Base-by-base conservation (phyloP, 2,797 vertebrate species). In the Adrianichthys oophorus region DNA sequence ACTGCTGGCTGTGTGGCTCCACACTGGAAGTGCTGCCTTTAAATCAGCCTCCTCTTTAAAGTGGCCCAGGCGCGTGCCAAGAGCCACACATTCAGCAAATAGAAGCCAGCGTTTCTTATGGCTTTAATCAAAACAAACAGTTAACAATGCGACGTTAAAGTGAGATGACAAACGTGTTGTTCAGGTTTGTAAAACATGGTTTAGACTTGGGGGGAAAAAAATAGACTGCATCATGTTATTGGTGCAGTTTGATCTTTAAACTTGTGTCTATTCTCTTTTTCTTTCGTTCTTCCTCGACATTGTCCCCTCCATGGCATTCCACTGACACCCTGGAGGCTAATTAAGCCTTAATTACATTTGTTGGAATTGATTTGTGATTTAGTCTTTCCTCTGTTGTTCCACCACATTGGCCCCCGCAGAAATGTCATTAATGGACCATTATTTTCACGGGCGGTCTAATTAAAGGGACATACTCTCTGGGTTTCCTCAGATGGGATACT, bases 341-440 rank as follows among this genome's bases (percentile, higher is more conserved):
- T 93, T 93, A 92, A 90, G 86, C 85, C 87, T 93, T 92, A 93
- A 93, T 92, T 93, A 93, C 90, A 92, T 93, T 92, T 93, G 90
- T 90, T 92, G 90, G 91, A 91, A 93, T 93, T 93, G 90, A 93
- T 93, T 92, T 92, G 92, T 92, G 91, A 92, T 92, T 92, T 90
- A 84, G 86, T 91, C 87, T 87, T 89, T 87, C 83, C 78, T 85
- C 88, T 91, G 87, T 92, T 91, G 91, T 91, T 91, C 85, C 90
- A 90, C 87, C 89, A 91, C 92, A 92, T 91, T 91, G 89, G 90
- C 85, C 87, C 83, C 90, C 84, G 78, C 90, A 92, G 91, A 92
- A 92, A 92, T 89, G 87, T 88, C 90, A 91, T 93, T 92, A 93
- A 91, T 92, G 90, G 79, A 57, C 90, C 88, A 91, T 93, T 91